These are phyloP conservation scores for Toxotes chatareus DNA, from an alignment of 2,113 vertebrate genomes.

Conservation along the genomic window DNA sequence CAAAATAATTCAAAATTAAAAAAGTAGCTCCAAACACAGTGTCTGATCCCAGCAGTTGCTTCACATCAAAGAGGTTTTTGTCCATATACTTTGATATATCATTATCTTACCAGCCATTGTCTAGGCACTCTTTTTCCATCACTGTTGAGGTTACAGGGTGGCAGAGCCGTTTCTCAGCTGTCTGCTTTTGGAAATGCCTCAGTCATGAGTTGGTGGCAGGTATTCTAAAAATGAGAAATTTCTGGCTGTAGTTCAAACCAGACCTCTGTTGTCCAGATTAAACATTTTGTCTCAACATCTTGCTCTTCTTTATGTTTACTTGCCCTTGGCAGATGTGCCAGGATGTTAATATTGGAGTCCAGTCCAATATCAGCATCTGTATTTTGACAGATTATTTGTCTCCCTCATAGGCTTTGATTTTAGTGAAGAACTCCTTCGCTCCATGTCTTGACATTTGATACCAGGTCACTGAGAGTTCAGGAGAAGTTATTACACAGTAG, in stretches of 20 bases:
- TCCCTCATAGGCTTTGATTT: slow-evolving; percentile 6
- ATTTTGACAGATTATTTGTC: slow-evolving; percentile 28
- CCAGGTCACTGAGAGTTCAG: slow-evolving; percentile 57
- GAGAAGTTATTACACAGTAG: slow-evolving; percentile 38
- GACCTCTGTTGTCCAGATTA: slow-evolving; percentile 19
- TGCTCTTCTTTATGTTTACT: slow-evolving; percentile 19
- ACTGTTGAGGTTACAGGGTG: slow-evolving; percentile 8
- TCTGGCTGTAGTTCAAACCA: slow-evolving; percentile 7
- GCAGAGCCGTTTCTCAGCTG: slow-evolving; percentile 12
- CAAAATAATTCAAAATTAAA: neutral
- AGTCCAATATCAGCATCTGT: neutral
- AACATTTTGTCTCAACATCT: neutral
- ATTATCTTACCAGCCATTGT: neutral
- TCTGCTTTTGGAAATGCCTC: slow-evolving; percentile 14
- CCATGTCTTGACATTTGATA: slow-evolving; percentile 24
- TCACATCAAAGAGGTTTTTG: neutral
- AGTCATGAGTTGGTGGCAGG: slow-evolving; percentile 3
- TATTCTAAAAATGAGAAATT: slow-evolving; percentile 23
- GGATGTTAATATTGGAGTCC: neutral
- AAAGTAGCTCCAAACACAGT: neutral
- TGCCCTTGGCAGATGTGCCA: slow-evolving; percentile 23
- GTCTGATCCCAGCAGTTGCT: neutral
- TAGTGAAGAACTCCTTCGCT: slow-evolving; percentile 7
- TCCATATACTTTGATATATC: neutral
- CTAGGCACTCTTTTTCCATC: neutral